Evolutionary conservation across 2,888 invertebrate species (phyloP).

Genomic region (Nowickia ferox): DNA sequence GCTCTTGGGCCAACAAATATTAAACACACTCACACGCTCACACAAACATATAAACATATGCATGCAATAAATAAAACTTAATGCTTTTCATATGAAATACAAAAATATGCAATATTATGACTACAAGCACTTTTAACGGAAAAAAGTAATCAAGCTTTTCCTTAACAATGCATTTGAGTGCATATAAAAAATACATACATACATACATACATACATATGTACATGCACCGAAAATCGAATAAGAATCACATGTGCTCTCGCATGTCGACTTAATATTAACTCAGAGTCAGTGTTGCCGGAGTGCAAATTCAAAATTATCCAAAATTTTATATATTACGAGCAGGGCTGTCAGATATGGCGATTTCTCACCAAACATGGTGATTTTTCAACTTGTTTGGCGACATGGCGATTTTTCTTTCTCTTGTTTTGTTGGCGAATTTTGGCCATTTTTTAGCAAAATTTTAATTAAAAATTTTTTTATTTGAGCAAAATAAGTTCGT

Average conservation of each 20-base stretch:
- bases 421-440: too few species aligned
- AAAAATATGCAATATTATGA: constrained; percentile 7
- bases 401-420: too few species aligned
- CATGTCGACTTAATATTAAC: not conserved
- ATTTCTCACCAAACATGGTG: too few species aligned
- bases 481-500: too few species aligned
- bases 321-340: too few species aligned
- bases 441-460: too few species aligned
- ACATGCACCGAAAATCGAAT: constrained; percentile 18
- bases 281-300: not conserved
- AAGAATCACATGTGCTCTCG: constrained; percentile 22
- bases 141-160: constrained; percentile 23
- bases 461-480: too few species aligned
- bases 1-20: constrained; percentile 21
- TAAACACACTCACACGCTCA: not conserved
- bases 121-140: not conserved
- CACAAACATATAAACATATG: not conserved
- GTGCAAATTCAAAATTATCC: too few species aligned
- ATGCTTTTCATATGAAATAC: constrained; percentile 50
- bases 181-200: not conserved
- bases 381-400: too few species aligned
- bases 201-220: not conserved
- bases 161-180: not conserved
- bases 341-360: too few species aligned
- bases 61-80: constrained; percentile 20